Conservation (phyloP, 2,113 vertebrate genomes). For the Mohoua ochrocephala region DNA sequence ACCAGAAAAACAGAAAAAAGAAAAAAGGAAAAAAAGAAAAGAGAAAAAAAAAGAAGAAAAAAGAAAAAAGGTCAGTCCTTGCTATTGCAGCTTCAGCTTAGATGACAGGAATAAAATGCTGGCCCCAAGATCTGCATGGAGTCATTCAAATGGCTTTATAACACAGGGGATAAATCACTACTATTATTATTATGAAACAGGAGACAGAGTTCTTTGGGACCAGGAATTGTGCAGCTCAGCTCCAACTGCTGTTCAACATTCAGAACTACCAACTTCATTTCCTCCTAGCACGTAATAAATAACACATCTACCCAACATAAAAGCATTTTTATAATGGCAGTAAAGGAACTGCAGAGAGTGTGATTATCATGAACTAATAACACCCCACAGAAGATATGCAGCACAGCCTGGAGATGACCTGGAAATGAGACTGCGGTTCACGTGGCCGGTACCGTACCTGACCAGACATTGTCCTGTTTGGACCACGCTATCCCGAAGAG, state of each 20-base stretch:
- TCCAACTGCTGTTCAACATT: slow-evolving; percentile 57
- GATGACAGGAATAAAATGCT: slow-evolving; percentile 19
- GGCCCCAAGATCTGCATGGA: not conserved
- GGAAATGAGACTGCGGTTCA: not conserved
- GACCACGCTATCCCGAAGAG: not conserved
- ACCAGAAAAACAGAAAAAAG: accelerated
- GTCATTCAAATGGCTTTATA: slow-evolving; percentile 50
- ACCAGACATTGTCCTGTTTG: not conserved
- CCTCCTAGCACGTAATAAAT: slow-evolving; percentile 56
- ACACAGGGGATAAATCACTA: slow-evolving; percentile 44
- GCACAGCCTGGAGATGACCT: not conserved
- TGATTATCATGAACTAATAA: slow-evolving; percentile 43
- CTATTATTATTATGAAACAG: slow-evolving; percentile 49
- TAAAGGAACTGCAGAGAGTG: slow-evolving; percentile 51
- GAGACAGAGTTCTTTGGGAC: slow-evolving; percentile 44
- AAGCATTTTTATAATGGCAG: slow-evolving; percentile 45
- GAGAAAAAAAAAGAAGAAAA: too few relatives aligned
- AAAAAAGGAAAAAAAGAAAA: accelerated
- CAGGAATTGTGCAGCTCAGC: not conserved
- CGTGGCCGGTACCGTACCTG: not conserved
- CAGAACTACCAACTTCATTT: slow-evolving; percentile 63
- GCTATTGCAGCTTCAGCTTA: not conserved
- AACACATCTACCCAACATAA: slow-evolving; percentile 43
- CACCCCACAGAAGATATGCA: not conserved
- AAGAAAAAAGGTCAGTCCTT: not conserved